phyloP scores from a whole-genome alignment of 2,888 invertebrate genomes.

The Drosophila mercatorum region DNA sequence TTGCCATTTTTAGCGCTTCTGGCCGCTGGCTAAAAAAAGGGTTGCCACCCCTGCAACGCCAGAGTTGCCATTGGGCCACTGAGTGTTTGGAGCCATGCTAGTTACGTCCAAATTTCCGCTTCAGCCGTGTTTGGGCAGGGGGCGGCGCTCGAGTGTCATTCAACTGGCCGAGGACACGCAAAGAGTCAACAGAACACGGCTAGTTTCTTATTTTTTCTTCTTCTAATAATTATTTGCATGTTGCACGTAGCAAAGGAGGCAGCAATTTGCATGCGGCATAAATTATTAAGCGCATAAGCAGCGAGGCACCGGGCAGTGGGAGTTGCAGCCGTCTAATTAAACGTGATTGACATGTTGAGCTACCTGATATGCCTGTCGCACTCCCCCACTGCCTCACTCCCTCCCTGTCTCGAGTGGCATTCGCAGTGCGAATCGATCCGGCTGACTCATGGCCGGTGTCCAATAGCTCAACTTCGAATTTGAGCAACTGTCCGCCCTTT shows the following conservation, averaged over 20 bases:
- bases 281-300: conserved; percentile 66
- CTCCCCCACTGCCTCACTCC: neutral
- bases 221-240: conserved; percentile 78
- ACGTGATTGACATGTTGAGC: conserved; percentile 55
- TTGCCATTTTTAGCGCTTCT: conserved; percentile 59
- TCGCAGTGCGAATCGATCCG: conserved; percentile 35
- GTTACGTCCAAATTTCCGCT: conserved; percentile 39
- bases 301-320: neutral
- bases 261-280: conserved; percentile 47
- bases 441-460: conserved; percentile 51
- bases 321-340: conserved; percentile 28
- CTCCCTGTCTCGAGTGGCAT: conserved; percentile 36
- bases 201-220: conserved; percentile 44
- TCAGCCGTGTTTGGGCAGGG: conserved; percentile 3
- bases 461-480: conserved; percentile 41
- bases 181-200: conserved; percentile 27
- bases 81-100: conserved; percentile 21
- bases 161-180: conserved; percentile 72
- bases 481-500: conserved; percentile 14
- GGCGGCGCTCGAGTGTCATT: conserved; percentile 66
- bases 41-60: conserved; percentile 17
- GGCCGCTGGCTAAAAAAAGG: conserved; percentile 27
- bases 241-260: conserved; percentile 50
- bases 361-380: conserved; percentile 4
- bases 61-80: conserved; percentile 5